Conservation (phyloP, 2,888 invertebrate genomes). For the Hyppa rectilinea region DNA sequence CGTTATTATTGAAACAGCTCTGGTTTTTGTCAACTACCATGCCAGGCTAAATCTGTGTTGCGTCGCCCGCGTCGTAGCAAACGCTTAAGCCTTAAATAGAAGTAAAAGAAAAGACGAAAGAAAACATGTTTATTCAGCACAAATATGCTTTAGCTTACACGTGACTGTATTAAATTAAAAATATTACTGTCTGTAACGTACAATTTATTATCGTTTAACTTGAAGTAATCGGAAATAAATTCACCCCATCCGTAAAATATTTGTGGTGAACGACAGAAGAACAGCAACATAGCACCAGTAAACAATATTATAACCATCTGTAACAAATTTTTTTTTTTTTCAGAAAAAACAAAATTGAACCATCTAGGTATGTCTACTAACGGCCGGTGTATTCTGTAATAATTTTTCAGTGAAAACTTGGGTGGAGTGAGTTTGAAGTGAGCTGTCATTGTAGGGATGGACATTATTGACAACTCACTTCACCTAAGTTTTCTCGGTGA, state of each 20-base stretch:
- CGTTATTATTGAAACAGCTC: background rate
- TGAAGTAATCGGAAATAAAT: slow-evolving; percentile 66
- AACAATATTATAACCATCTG: slow-evolving; percentile 83
- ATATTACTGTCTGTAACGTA: slow-evolving; percentile 62
- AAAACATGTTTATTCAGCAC: too few species aligned
- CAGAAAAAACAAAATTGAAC: too few species aligned
- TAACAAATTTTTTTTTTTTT: slow-evolving; percentile 51
- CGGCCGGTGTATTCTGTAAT: too few species aligned
- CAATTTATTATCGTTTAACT: slow-evolving; percentile 70
- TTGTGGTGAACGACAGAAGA: slow-evolving; percentile 82
- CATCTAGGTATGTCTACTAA: too few species aligned
- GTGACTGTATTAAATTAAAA: background rate
- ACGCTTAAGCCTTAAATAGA: background rate
- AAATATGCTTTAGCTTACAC: background rate
- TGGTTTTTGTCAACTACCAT: background rate
- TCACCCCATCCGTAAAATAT: slow-evolving; percentile 84
- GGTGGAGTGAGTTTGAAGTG: too few species aligned
- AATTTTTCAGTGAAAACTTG: too few species aligned
- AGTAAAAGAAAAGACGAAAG: too few species aligned
- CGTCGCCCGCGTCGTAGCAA: background rate
- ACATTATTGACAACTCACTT: too few species aligned
- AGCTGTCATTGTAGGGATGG: too few species aligned
- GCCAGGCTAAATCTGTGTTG: background rate
- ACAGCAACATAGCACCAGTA: slow-evolving; percentile 70
- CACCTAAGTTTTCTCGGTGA: too few species aligned